Evolutionary conservation across 2,113 vertebrate species (phyloP), one percentile per base, ranked within the genome.

Genomic region (Chloroceryle aenea): DNA sequence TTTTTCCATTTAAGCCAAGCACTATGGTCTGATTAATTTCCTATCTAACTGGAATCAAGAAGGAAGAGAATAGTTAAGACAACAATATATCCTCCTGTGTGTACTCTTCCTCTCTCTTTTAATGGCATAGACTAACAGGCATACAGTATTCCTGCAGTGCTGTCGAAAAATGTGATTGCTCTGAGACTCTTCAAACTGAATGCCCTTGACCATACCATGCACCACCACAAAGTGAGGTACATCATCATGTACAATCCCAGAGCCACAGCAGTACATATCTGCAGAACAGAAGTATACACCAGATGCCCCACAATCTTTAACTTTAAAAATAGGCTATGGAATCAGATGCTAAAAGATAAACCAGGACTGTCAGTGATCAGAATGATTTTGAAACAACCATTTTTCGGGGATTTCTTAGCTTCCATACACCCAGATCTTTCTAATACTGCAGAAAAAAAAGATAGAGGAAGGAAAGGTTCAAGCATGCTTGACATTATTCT

Each of bases 191-290:
- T 62, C 8, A 5, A 38, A 61, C 6, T 11, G 19, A 58, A 40
- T 66, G 6, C 3, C 88, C 3, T 22, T 79, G 9, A 53, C 45
- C 38, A 32, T 26, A 52, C 20, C 9, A n/a, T 1, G 0, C 34
- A 82, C 7, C 16, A 29, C 19, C 38, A 36, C 14, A 6, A 48
- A 56, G 7, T 48, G 45, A 62, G 18, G 4, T 16, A 29, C 25
- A 23, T 18, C 9, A 4, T 6, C 0, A 0, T 10, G 4, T 47
- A 16, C 9, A 47, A 4, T 47, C 20, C n/a, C 17, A 32, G 13
- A 10, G 6, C 32, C 2, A 2, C n/a, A 45, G 3, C 2, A 34
- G 4, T 62, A 52, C 2, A 4, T 38, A 50, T 25, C 63, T 2
- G 1, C 32, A 55, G 36, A 40, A 36, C 5, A 50, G 22, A 56